A percentile compares a stretch with the other conserved stretches of the same genome.
phyloP scores from a whole-genome alignment of 1,140 invertebrate species.

The Nebria ingens region DNA sequence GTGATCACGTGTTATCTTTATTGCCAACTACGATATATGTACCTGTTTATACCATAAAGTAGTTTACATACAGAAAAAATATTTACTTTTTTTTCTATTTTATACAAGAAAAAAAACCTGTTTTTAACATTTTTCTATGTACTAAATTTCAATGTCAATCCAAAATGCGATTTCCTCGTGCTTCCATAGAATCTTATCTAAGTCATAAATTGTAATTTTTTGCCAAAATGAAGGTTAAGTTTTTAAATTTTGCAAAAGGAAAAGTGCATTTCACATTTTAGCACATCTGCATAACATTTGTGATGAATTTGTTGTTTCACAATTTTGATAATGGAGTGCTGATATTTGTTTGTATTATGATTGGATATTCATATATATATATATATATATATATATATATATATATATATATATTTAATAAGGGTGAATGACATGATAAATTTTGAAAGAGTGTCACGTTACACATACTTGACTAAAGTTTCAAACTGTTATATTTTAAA shows the following conservation, averaged over 20 bases:
- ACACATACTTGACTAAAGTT: neutral
- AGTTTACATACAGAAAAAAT: too few species aligned
- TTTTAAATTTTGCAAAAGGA: too few species aligned
- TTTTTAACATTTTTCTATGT: neutral
- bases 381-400: too few species aligned
- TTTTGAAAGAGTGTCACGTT: neutral
- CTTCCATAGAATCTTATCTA: neutral
- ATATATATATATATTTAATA: too few species aligned
- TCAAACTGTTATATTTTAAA: neutral
- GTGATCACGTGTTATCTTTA: neutral
- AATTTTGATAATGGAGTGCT: too few species aligned
- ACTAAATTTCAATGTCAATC: neutral
- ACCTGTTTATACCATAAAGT: neutral
- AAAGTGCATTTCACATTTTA: too few species aligned
- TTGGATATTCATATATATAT: too few species aligned
- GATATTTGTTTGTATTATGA: too few species aligned
- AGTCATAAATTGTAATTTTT: neutral
- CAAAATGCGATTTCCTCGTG: neutral
- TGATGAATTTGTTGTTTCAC: neutral
- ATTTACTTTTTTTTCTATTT: neutral
- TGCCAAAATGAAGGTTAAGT: too few species aligned
- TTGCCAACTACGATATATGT: neutral
- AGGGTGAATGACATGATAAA: neutral
- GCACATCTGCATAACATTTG: neutral
- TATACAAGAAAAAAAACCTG: neutral